phyloP scores from a whole-genome alignment of 2,888 invertebrate genomes.

The Cheilosia vernalis region DNA sequence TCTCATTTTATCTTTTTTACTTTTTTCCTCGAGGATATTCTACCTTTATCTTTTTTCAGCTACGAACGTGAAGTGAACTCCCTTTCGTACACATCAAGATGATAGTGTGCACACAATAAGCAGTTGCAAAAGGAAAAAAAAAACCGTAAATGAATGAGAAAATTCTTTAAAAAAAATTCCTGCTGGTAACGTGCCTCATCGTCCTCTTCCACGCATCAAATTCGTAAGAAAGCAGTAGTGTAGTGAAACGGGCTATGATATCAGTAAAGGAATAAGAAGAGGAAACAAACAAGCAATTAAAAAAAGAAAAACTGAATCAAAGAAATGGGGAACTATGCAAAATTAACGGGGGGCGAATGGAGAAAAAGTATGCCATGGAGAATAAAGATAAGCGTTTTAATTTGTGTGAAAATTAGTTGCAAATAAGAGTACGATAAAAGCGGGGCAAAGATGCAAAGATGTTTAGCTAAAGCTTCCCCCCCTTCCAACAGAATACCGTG shows the following conservation, averaged over 20 bases:
- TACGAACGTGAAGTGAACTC: conserved; percentile 32
- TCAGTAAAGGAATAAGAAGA: conserved; percentile 36
- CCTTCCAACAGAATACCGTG: not conserved
- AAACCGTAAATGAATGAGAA: conserved; percentile 32
- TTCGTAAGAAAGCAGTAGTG: conserved; percentile 11
- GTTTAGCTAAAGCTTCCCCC: conserved; percentile 7
- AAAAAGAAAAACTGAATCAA: conserved; percentile 34
- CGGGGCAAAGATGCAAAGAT: conserved; percentile 26
- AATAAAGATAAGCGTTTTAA: conserved; percentile 71
- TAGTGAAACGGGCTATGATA: conserved; percentile 8
- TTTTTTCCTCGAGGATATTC: conserved; percentile 32
- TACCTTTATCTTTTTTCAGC: not conserved
- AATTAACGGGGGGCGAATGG: conserved; percentile 25
- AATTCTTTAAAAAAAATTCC: conserved; percentile 54
- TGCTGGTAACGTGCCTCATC: conserved; percentile 20
- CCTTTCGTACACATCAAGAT: conserved; percentile 45
- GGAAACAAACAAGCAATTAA: conserved; percentile 58
- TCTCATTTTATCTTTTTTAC: conserved; percentile 66
- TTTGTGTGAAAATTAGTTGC: conserved; percentile 71
- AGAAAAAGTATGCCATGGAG: conserved; percentile 63
- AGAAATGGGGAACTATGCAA: conserved; percentile 57
- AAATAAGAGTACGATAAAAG: conserved; percentile 35
- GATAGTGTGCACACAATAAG: conserved; percentile 52
- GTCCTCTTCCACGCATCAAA: conserved; percentile 7
- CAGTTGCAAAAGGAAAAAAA: conserved; percentile 25